phyloP scores from a whole-genome alignment of 2,797 vertebrate genomes.

The Pipistrellus pipistrellus region DNA sequence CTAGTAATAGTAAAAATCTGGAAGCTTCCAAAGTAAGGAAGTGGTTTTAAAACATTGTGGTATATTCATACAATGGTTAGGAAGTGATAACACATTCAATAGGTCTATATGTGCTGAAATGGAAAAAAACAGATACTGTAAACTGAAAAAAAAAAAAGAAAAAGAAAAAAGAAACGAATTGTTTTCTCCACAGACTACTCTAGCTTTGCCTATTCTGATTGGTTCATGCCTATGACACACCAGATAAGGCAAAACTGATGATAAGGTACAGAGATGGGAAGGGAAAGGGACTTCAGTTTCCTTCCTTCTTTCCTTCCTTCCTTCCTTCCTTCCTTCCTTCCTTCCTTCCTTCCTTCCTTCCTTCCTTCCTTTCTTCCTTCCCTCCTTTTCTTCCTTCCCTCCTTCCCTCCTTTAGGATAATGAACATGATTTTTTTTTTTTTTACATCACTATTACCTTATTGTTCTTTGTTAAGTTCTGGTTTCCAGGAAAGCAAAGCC shows the following conservation, averaged over 20 bases:
- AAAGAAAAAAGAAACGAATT: not conserved
- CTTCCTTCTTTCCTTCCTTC: not conserved
- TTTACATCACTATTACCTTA: not conserved
- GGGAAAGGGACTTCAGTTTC: not conserved
- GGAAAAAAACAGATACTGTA: not conserved
- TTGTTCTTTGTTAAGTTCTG: conserved; percentile 18
- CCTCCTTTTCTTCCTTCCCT: not conserved
- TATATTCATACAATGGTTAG: not conserved
- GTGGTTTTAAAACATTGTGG: not conserved
- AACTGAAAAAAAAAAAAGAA: not conserved
- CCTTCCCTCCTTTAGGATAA: not conserved
- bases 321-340: not conserved
- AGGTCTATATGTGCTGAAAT: not conserved
- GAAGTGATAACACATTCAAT: not conserved
- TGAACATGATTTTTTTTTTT: not conserved
- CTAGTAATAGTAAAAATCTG: not conserved
- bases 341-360: not conserved
- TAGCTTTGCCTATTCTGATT: not conserved
- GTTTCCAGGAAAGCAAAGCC: not conserved
- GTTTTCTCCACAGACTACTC: not conserved
- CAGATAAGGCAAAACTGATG: not conserved
- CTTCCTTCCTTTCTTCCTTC: not conserved
- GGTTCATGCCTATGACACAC: not conserved
- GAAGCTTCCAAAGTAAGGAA: not conserved
- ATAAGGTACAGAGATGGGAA: not conserved